Base-by-base conservation (phyloP, 2,797 vertebrate species). In the Chromobotia macracanthus region DNA sequence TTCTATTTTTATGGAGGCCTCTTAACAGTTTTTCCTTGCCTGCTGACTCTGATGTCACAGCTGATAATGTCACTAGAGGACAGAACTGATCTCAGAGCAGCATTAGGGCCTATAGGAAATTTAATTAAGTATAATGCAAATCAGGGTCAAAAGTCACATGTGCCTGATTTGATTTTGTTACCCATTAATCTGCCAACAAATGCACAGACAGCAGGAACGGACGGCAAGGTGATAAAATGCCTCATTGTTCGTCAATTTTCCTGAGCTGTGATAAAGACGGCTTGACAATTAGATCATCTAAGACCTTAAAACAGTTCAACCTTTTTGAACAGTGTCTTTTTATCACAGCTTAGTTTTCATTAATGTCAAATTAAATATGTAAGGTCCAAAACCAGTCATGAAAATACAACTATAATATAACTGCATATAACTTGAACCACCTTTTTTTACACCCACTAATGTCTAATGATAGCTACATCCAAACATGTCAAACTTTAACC, bases 301-400 rank as follows among this genome's bases (percentile, higher is more conserved):
- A 55, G 18, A 58, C 15, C 21, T 48, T 73, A 75, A 85, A 55
- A 78, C 58, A 84, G 78, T 80, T 77, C 84, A 1, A 44, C 41
- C 41, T 10, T n/a, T n/a, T n/a, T n/a, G n/a, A n/a, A n/a, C n/a
- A n/a, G 8, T 38, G 35, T 38, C 35, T 38, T 38, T 38, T 7
- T 7, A 38, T 38, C 35, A 38, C 35, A 38, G 35, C 35, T 31
- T 38, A 38, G 35, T 38, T 38, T n/a, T n/a, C n/a, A n/a, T n/a
- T n/a, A n/a, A n/a, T n/a, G n/a, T n/a, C n/a, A n/a, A n/a, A n/a
- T n/a, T n/a, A n/a, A n/a, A n/a, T n/a, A n/a, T n/a, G n/a, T n/a
- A n/a, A n/a, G n/a, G n/a, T n/a, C n/a, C n/a, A n/a, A n/a, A n/a
- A n/a, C n/a, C n/a, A n/a, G n/a, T n/a, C n/a, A 31, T 31, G 31